These are phyloP conservation scores for Nycticryphes semicollaris DNA, from an alignment of 2,113 vertebrate species.

Conservation along the genomic window DNA sequence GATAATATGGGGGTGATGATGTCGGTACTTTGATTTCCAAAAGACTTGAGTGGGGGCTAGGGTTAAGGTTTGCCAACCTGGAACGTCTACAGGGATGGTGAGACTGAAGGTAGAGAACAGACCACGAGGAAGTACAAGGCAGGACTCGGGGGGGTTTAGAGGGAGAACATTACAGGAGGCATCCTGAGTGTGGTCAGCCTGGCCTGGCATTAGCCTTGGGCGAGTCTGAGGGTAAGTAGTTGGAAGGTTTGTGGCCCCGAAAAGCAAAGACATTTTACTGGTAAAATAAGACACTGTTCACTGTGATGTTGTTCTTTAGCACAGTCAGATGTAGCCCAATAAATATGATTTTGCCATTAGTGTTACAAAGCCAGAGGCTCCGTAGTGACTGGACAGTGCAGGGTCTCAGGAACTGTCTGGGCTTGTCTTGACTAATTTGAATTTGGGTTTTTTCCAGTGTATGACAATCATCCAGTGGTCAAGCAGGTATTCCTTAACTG, in stretches of 20 bases:
- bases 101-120: neutral
- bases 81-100: neutral
- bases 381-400: neutral
- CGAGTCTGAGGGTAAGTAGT: neutral
- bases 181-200: neutral
- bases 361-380: neutral
- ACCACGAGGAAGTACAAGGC: neutral
- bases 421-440: neutral
- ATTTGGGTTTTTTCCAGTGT: neutral
- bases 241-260: neutral
- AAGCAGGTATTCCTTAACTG: neutral
- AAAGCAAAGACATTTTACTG: neutral
- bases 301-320: neutral
- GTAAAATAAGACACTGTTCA: neutral
- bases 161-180: neutral
- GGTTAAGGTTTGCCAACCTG: neutral
- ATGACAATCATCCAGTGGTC: neutral
- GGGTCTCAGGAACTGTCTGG: neutral
- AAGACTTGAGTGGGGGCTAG: neutral
- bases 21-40: neutral
- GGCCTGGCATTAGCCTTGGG: neutral
- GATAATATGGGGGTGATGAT: neutral
- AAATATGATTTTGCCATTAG: neutral
- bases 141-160: neutral
- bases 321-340: neutral